phyloP scores from a whole-genome alignment of 2,113 vertebrate genomes.

The Oceanodroma tethys region DNA sequence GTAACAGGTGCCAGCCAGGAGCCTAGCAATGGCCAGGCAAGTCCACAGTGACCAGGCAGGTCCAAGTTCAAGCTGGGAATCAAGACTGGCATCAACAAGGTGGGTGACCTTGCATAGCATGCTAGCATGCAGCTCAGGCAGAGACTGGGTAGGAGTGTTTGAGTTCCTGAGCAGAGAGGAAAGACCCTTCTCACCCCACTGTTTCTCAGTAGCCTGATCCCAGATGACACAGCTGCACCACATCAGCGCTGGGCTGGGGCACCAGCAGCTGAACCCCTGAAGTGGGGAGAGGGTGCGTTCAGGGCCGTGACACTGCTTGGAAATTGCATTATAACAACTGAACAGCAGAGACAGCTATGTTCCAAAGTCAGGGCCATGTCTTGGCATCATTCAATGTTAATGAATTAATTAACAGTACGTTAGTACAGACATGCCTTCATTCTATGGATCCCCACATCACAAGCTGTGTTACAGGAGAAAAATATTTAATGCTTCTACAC shows the following conservation, averaged over 20 bases:
- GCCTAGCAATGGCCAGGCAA: background rate
- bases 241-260: background rate
- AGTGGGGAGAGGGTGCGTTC: fast-evolving
- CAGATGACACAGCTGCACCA: background rate
- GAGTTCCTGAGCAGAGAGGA: fast-evolving
- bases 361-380: background rate
- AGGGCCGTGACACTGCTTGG: too few species aligned
- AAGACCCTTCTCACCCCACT: background rate
- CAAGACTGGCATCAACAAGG: background rate
- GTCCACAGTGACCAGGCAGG: background rate
- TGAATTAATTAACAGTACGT: background rate
- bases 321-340: background rate
- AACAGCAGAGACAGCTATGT: background rate
- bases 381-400: background rate
- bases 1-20: background rate
- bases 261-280: background rate
- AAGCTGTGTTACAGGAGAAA: background rate
- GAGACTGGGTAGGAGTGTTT: too few species aligned
- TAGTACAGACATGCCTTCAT: background rate
- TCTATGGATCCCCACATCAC: background rate
- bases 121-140: background rate
- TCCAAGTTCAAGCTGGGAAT: background rate
- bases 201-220: background rate
- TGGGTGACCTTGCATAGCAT: background rate
- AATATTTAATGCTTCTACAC: background rate